These are phyloP conservation scores for Pitangus sulphuratus DNA, from an alignment of 2,797 vertebrate genomes.

Conservation along the genomic window DNA sequence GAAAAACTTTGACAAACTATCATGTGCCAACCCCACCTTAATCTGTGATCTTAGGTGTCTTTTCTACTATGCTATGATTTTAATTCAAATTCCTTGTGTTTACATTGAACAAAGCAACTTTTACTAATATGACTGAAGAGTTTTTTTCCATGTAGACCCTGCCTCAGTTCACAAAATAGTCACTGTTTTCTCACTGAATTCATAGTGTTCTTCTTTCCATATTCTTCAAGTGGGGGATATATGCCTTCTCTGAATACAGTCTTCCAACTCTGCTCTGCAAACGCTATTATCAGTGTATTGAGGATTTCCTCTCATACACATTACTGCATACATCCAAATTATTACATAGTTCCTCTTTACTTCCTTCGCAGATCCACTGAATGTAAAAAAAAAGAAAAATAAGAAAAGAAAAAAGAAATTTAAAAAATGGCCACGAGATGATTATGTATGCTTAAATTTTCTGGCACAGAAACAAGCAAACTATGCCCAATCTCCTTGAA, in stretches of 20 bases:
- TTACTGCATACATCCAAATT: background rate
- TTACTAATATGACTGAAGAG: background rate
- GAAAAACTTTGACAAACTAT: background rate
- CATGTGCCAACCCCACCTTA: background rate
- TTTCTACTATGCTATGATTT: background rate
- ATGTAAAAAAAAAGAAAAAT: background rate
- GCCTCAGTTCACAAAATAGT: background rate
- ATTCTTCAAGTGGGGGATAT: background rate
- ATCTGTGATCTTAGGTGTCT: background rate
- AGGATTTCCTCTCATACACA: background rate
- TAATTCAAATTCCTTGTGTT: background rate
- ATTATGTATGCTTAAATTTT: background rate
- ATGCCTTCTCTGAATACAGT: background rate
- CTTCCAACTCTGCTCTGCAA: background rate
- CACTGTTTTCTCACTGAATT: background rate
- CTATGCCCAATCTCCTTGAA: background rate
- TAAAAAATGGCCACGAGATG: accelerated
- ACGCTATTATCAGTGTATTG: background rate
- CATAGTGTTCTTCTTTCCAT: background rate
- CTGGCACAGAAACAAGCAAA: background rate
- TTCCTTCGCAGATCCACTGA: background rate
- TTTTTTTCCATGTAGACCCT: background rate
- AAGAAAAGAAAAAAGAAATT: background rate
- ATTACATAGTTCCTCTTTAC: background rate
- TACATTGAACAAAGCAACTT: background rate